Percentiles rank a stretch among this genome's conserved stretches.
phyloP scores from a whole-genome alignment of 2,888 invertebrate species.

The Zaprionus lineosus region DNA sequence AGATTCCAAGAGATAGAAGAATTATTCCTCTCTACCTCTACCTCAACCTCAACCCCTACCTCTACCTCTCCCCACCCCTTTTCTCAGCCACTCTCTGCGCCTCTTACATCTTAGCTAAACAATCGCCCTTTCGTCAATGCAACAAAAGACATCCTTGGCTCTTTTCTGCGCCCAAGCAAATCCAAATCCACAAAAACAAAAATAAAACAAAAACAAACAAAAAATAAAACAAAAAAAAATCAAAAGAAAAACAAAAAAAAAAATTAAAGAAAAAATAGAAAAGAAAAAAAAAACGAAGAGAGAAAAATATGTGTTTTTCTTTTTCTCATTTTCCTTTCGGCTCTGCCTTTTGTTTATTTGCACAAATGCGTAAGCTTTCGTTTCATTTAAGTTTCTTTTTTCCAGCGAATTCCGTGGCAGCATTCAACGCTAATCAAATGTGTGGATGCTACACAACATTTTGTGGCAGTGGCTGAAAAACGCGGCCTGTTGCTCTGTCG shows the following conservation, averaged over 20 bases:
- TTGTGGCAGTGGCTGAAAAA: slow-evolving; percentile 13
- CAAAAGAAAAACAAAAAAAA: too few relatives aligned
- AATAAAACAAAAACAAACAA: too few relatives aligned
- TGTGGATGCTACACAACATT: slow-evolving; percentile 12
- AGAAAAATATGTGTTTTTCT: too few relatives aligned
- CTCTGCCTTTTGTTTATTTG: slow-evolving; percentile 69
- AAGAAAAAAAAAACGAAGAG: too few relatives aligned
- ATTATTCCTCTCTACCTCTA: background rate
- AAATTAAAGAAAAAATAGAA: too few relatives aligned
- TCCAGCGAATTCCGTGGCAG: slow-evolving; percentile 55
- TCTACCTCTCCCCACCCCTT: background rate
- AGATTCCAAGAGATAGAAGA: slow-evolving; percentile 36
- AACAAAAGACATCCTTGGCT: too few relatives aligned
- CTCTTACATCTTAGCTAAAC: background rate
- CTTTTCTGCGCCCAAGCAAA: too few relatives aligned
- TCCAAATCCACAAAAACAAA: too few relatives aligned
- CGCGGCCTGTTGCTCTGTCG: slow-evolving; percentile 54
- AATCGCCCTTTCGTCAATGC: too few relatives aligned
- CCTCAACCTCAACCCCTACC: background rate
- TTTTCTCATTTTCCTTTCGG: slow-evolving; percentile 1
- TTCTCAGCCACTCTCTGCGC: background rate
- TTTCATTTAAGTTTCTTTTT: slow-evolving; percentile 30
- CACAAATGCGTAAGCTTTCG: slow-evolving; percentile 70
- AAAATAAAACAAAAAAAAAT: too few relatives aligned
- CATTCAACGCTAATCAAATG: slow-evolving; percentile 47